phyloP scores from a whole-genome alignment of 2,113 vertebrate genomes.

The Albula goreensis region DNA sequence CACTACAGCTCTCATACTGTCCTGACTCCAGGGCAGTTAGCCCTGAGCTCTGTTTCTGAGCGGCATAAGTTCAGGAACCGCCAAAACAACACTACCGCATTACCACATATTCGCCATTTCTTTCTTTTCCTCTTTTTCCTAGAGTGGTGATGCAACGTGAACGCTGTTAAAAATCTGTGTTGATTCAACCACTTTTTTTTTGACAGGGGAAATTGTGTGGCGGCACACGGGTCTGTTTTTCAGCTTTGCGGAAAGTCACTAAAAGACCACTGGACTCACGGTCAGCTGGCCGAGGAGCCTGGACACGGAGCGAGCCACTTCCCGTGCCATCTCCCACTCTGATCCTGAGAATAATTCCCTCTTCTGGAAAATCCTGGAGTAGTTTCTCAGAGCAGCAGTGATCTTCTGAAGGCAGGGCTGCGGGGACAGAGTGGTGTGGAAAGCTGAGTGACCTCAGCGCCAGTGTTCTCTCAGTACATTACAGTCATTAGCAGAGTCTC shows the following conservation, averaged over 20 bases:
- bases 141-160: not conserved
- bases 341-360: slow-evolving; percentile 28
- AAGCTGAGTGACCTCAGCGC: not conserved
- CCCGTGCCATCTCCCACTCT: slow-evolving; percentile 32
- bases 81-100: too few relatives aligned
- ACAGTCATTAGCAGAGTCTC: too few relatives aligned
- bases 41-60: too few relatives aligned
- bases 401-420: slow-evolving; percentile 66
- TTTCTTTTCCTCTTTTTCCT: not conserved
- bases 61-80: too few relatives aligned
- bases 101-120: not conserved
- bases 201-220: not conserved
- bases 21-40: too few relatives aligned
- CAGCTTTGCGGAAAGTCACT: not conserved
- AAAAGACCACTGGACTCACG: not conserved
- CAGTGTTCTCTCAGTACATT: not conserved
- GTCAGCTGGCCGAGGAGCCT: slow-evolving; percentile 31
- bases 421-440: not conserved
- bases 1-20: not conserved
- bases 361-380: slow-evolving; percentile 39
- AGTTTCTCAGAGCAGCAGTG: slow-evolving; percentile 45
- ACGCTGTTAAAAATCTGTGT: not conserved
- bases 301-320: slow-evolving; percentile 34
- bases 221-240: not conserved
- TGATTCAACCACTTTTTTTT: not conserved